These are phyloP conservation scores for Drosophila aff. DNA, from an alignment of 1,140 invertebrate species.

Conservation along the genomic window DNA sequence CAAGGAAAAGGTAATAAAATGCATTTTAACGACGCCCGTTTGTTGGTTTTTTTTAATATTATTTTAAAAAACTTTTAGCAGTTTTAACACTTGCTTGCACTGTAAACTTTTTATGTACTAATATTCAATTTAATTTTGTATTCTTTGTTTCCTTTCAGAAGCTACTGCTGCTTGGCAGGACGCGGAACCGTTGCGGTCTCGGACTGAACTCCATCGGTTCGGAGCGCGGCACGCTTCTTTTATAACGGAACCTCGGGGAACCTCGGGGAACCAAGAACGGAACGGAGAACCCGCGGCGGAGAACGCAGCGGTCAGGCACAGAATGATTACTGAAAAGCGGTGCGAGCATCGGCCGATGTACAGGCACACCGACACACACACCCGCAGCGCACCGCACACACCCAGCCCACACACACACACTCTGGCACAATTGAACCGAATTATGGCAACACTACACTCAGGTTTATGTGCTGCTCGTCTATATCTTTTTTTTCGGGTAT, in stretches of 20 bases:
- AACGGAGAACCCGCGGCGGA: constrained; percentile 60
- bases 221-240: constrained; percentile 62
- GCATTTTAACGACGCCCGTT: constrained; percentile 23
- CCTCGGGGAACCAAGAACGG: constrained; percentile 59
- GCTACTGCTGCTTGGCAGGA: constrained; percentile 51
- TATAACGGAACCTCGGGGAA: constrained; percentile 60
- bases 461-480: constrained; percentile 48
- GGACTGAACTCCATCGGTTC: constrained; percentile 68
- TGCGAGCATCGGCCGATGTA: constrained; percentile 68
- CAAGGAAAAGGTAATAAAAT: constrained; percentile 27
- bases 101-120: constrained; percentile 5
- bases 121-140: background rate
- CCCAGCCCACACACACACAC: constrained; percentile 16
- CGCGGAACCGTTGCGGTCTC: constrained; percentile 56
- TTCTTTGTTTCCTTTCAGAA: constrained; percentile 6
- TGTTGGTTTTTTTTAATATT: constrained; percentile 13
- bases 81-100: constrained; percentile 23
- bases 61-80: constrained; percentile 1
- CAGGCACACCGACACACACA: constrained; percentile 33
- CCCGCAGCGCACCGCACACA: constrained; percentile 15
- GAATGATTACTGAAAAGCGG: constrained; percentile 77
- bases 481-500: constrained; percentile 24
- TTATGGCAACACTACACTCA: constrained; percentile 54
- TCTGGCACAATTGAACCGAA: constrained; percentile 61
- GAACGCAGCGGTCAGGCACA: constrained; percentile 73